A percentile compares a stretch with the other conserved stretches of the same genome.
phyloP scores from a whole-genome alignment of 2,113 vertebrate species.

The Festucalex cinctus region DNA sequence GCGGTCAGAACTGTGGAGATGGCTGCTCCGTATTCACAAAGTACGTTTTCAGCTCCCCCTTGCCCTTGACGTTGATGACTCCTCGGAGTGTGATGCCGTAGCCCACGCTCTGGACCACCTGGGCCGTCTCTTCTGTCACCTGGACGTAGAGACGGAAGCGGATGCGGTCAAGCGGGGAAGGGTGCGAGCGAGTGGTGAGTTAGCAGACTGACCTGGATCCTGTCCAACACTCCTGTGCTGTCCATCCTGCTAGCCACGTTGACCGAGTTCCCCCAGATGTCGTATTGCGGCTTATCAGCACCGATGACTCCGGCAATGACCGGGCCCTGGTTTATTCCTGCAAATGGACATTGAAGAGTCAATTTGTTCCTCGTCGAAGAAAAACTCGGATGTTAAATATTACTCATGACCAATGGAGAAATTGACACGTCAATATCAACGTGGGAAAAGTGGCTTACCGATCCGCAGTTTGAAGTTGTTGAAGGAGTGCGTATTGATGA shows the following conservation, averaged over 20 bases:
- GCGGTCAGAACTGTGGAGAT: constrained; percentile 37
- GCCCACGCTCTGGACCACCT: constrained; percentile 75
- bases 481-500: constrained; percentile 86
- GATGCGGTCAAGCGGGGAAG: neutral
- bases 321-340: constrained; percentile 87
- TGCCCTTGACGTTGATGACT: constrained; percentile 83
- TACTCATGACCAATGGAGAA: neutral
- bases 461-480: constrained; percentile 86
- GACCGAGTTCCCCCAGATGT: constrained; percentile 91
- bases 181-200: too few relatives aligned
- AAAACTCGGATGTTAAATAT: neutral
- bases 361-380: neutral
- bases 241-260: constrained; percentile 93
- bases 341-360: neutral
- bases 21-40: constrained; percentile 71
- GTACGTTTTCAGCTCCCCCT: constrained; percentile 86
- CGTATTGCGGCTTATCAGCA: constrained; percentile 89
- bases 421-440: neutral
- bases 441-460: constrained; percentile 60
- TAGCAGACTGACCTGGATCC: constrained; percentile 78
- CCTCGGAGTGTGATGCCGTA: constrained; percentile 78
- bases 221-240: constrained; percentile 84
- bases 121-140: constrained; percentile 83
- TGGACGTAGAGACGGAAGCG: constrained; percentile 36
- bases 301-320: constrained; percentile 90